phyloP scores from a whole-genome alignment of 2,888 invertebrate species.

The Acleris emargana region DNA sequence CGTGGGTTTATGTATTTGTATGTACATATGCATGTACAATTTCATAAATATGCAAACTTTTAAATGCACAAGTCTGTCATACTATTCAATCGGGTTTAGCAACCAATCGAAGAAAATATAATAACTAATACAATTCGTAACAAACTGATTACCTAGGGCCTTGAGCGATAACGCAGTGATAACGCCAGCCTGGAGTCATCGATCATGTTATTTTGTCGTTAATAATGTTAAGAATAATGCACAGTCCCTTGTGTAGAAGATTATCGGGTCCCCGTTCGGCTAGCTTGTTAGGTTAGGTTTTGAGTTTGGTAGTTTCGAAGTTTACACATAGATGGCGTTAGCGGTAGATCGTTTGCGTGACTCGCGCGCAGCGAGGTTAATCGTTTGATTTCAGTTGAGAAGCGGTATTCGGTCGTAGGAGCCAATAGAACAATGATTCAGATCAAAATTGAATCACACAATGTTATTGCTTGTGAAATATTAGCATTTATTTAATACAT shows the following conservation, averaged over 20 bases:
- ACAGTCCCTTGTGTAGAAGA: neutral
- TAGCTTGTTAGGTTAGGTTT: neutral
- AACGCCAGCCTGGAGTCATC: slow-evolving; percentile 6
- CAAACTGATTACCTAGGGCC: slow-evolving; percentile 26
- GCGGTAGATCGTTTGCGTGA: neutral
- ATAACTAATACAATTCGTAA: slow-evolving; percentile 14
- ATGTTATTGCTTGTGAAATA: too few relatives aligned
- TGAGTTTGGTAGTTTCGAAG: neutral
- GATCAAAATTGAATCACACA: too few relatives aligned
- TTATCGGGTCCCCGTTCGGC: too few relatives aligned
- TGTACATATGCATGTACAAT: too few relatives aligned
- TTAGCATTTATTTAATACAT: too few relatives aligned
- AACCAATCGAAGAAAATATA: slow-evolving; percentile 12
- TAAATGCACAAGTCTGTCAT: too few relatives aligned
- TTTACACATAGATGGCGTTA: neutral
- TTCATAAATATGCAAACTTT: too few relatives aligned
- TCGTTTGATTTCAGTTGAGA: too few relatives aligned
- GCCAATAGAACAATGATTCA: too few relatives aligned
- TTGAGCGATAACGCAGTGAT: slow-evolving; percentile 23
- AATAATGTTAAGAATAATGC: neutral
- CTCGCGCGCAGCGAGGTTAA: neutral
- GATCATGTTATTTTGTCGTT: slow-evolving; percentile 3
- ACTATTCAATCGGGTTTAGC: neutral
- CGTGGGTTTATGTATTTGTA: too few relatives aligned
- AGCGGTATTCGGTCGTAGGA: too few relatives aligned